A percentile compares a stretch with the other conserved stretches of the same genome.
Conservation (phyloP, 2,113 vertebrate genomes). For the Pachypanchax playfairii region DNA sequence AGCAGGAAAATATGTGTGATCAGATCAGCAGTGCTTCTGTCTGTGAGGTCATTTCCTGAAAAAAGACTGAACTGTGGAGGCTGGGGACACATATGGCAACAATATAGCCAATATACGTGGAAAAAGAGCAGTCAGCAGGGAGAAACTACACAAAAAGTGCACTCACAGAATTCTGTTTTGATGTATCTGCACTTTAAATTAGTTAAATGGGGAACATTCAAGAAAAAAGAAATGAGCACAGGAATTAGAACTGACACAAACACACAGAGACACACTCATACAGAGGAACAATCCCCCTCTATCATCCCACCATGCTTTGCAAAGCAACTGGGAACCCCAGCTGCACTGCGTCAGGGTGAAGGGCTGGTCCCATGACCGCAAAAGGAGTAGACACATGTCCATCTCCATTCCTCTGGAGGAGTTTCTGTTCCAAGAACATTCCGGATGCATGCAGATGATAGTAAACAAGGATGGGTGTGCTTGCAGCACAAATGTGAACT, state of each 20-base stretch:
- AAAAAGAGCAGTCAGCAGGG: neutral
- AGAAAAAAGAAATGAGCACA: slow-evolving; percentile 4
- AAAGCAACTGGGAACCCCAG: slow-evolving; percentile 49
- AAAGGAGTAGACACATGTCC: slow-evolving; percentile 51
- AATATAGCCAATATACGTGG: slow-evolving; percentile 51
- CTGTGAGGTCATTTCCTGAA: slow-evolving; percentile 59
- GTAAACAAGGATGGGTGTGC: slow-evolving; percentile 46
- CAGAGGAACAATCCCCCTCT: slow-evolving; percentile 59
- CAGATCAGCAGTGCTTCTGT: slow-evolving; percentile 50
- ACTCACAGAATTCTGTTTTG: neutral
- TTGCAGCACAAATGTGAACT: slow-evolving; percentile 7
- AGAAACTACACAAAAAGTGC: slow-evolving; percentile 10
- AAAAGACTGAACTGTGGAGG: slow-evolving; percentile 55
- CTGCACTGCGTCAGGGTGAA: slow-evolving; percentile 50
- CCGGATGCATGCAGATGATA: slow-evolving; percentile 7
- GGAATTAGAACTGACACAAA: slow-evolving; percentile 18
- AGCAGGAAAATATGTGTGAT: slow-evolving; percentile 28
- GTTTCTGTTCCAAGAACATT: slow-evolving; percentile 56
- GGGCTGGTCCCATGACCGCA: slow-evolving; percentile 37
- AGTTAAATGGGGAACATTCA: slow-evolving; percentile 7
- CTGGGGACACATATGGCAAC: slow-evolving; percentile 51
- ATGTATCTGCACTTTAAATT: neutral
- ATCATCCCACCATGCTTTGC: slow-evolving; percentile 21
- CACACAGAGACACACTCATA: slow-evolving; percentile 19
- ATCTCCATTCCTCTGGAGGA: slow-evolving; percentile 28